phyloP scores from a whole-genome alignment of 2,113 vertebrate species.

The Hypocryptadius cinnamomeus region DNA sequence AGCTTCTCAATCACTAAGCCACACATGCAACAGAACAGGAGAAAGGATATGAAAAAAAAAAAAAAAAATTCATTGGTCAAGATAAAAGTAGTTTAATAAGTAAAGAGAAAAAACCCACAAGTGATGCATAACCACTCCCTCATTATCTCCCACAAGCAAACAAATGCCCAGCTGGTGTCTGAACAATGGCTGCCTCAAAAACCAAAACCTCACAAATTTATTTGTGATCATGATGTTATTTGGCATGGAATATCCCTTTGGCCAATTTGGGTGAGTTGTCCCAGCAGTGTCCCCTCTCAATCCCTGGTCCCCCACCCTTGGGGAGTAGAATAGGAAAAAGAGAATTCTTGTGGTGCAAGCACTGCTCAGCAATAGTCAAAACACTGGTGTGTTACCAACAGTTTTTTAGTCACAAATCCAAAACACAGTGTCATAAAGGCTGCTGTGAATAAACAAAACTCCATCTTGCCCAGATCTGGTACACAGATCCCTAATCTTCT shows the following conservation, averaged over 20 bases:
- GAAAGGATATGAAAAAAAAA: not conserved
- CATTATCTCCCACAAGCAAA: not conserved
- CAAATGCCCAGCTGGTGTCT: not conserved
- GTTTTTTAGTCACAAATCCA: not conserved
- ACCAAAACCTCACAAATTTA: not conserved
- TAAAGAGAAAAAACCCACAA: not conserved
- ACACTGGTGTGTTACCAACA: not conserved
- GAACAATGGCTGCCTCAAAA: not conserved
- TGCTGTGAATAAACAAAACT: not conserved
- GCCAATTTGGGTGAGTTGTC: not conserved
- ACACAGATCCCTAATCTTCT: not conserved
- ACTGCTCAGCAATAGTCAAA: not conserved
- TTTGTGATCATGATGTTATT: not conserved
- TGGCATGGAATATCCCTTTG: not conserved
- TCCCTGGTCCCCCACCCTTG: not conserved
- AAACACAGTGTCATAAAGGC: not conserved
- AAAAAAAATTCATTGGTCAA: not conserved
- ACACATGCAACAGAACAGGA: not conserved
- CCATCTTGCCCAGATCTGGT: not conserved
- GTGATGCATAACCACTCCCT: not conserved
- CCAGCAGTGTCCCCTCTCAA: not conserved
- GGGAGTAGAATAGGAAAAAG: not conserved
- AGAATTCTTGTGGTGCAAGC: not conserved
- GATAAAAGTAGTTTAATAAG: not conserved
- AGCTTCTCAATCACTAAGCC: not conserved